Evolutionary conservation across 2,888 invertebrate genomes (phyloP).

Genomic region (Spodoptera exigua): DNA sequence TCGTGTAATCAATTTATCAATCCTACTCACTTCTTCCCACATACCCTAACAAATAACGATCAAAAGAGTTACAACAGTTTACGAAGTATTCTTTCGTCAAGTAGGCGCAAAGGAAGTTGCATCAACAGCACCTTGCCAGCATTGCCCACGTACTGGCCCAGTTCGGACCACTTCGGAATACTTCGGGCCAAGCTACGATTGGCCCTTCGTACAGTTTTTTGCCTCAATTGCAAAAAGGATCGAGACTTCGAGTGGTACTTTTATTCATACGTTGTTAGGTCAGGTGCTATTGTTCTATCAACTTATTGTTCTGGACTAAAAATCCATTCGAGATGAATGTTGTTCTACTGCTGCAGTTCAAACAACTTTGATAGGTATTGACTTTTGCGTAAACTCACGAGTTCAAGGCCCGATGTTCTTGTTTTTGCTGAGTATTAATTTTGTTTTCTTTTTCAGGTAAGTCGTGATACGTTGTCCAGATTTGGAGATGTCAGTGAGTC

Average conservation of each 20-base stretch:
- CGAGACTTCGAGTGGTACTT: conserved; percentile 39
- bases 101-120: conserved; percentile 83
- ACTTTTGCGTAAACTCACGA: conserved; percentile 30
- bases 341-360: conserved; percentile 56
- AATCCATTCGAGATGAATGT: conserved; percentile 59
- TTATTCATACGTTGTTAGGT: conserved; percentile 47
- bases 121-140: conserved; percentile 73
- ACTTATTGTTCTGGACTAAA: conserved; percentile 65
- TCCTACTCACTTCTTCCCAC: conserved; percentile 50
- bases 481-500: conserved; percentile 23
- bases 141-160: conserved; percentile 74
- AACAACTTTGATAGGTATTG: conserved; percentile 45
- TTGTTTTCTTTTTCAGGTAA: conserved; percentile 60
- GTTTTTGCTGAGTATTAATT: conserved; percentile 35
- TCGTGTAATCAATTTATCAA: conserved; percentile 36
- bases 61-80: conserved; percentile 58
- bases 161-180: conserved; percentile 53
- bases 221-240: conserved; percentile 60
- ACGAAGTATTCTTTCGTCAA: conserved; percentile 68
- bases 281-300: conserved; percentile 64
- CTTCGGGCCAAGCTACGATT: conserved; percentile 61
- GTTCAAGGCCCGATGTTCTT: conserved; percentile 18
- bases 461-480: conserved; percentile 30
- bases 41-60: conserved; percentile 33
- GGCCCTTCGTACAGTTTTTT: conserved; percentile 70